These are phyloP conservation scores for Andrena haemorrhoa DNA, from an alignment of 2,888 invertebrate genomes.

Conservation along the genomic window DNA sequence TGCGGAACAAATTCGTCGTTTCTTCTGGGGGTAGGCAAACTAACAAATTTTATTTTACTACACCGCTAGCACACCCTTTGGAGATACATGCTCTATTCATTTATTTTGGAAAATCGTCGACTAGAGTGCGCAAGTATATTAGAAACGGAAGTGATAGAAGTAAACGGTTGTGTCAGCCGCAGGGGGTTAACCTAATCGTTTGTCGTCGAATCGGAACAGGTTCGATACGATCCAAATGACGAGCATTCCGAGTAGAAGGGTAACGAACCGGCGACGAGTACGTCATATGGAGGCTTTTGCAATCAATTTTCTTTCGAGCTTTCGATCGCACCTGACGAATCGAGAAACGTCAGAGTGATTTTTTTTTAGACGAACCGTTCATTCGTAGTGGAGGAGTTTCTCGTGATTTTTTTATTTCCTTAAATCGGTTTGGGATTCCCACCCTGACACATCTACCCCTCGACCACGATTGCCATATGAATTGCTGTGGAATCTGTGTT, in stretches of 20 bases:
- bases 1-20: background rate
- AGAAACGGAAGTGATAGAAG: background rate
- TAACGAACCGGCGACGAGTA: slow-evolving; percentile 7
- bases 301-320: background rate
- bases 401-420: background rate
- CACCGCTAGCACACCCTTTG: background rate
- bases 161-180: slow-evolving; percentile 2
- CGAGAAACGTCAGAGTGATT: background rate
- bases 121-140: background rate
- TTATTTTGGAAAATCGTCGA: background rate
- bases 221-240: slow-evolving; percentile 42
- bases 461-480: background rate
- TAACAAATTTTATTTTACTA: background rate
- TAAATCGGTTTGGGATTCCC: slow-evolving; percentile 3
- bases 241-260: slow-evolving; percentile 61
- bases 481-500: background rate
- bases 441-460: background rate
- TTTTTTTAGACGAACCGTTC: background rate
- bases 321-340: background rate
- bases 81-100: background rate
- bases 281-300: background rate
- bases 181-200: slow-evolving; percentile 24
- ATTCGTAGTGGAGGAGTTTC: background rate
- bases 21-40: background rate
- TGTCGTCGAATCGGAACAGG: background rate